Conservation (phyloP, 2,888 invertebrate genomes). For the Pandemis heparana region DNA sequence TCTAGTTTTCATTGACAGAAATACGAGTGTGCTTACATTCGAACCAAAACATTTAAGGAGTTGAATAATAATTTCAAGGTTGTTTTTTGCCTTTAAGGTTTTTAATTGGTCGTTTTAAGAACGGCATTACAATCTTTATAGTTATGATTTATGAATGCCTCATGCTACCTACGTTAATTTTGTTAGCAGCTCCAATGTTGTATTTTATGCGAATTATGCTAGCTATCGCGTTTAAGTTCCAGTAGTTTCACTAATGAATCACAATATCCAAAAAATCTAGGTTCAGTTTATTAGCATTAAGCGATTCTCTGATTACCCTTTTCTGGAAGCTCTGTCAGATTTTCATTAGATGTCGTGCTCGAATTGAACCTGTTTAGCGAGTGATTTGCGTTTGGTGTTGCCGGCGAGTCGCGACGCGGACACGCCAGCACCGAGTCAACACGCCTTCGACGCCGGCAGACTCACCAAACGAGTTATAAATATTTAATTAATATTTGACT, state of each 20-base stretch:
- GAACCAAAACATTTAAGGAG: not conserved
- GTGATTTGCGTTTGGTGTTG: conserved; percentile 18
- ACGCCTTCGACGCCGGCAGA: conserved; percentile 62
- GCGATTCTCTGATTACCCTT: not conserved
- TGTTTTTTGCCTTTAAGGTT: not conserved
- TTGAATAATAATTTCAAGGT: conserved; percentile 23
- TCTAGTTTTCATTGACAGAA: conserved; percentile 21
- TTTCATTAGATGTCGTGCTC: not conserved
- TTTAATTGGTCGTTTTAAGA: not conserved
- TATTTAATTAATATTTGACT: conserved; percentile 81
- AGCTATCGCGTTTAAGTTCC: not conserved
- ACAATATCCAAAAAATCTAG: not conserved
- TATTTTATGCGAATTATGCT: conserved; percentile 1
- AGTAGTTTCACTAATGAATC: not conserved
- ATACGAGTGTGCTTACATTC: not conserved
- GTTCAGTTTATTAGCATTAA: not conserved
- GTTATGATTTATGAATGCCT: not conserved
- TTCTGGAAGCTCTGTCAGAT: not conserved
- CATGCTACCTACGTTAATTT: conserved; percentile 2
- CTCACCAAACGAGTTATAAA: conserved; percentile 78
- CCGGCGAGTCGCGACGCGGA: conserved; percentile 43
- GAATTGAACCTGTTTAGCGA: conserved; percentile 20
- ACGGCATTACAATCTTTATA: not conserved
- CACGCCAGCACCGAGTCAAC: conserved; percentile 64
- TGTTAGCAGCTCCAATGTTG: not conserved